phyloP scores from a whole-genome alignment of 2,797 vertebrate species.

The Hippocampus kuda region DNA sequence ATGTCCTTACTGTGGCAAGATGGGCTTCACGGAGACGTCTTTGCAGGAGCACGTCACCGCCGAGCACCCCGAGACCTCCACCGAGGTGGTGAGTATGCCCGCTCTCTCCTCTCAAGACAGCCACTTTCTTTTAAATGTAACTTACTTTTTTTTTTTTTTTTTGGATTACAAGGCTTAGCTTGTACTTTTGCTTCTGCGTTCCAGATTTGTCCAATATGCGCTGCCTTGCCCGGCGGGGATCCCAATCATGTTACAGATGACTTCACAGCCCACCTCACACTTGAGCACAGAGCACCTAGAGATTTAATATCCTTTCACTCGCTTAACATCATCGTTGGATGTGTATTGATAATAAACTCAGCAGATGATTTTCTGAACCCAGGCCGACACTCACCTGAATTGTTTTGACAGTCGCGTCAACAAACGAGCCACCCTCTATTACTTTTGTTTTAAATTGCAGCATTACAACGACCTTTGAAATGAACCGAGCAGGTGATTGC shows the following conservation, averaged over 20 bases:
- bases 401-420: too few species aligned
- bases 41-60: slow-evolving; percentile 98
- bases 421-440: too few species aligned
- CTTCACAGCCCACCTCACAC: slow-evolving; percentile 98
- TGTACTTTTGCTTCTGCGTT: slow-evolving; percentile 45
- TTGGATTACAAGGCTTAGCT: neutral
- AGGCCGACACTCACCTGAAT: neutral
- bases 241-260: slow-evolving; percentile 99
- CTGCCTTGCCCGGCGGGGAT: slow-evolving; percentile 96
- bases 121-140: too few species aligned
- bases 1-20: slow-evolving; percentile 98
- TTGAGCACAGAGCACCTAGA: slow-evolving; percentile 99
- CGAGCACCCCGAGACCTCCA: slow-evolving; percentile 95
- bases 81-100: slow-evolving; percentile 86
- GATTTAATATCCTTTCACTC: slow-evolving; percentile 96
- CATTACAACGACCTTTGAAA: too few species aligned
- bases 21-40: slow-evolving; percentile 98
- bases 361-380: neutral
- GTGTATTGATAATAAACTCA: neutral
- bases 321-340: neutral
- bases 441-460: too few species aligned
- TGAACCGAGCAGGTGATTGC: too few species aligned
- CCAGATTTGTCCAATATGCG: slow-evolving; percentile 98
- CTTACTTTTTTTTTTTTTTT: neutral
- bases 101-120: neutral